Evolutionary conservation across 2,113 vertebrate genomes (phyloP).

Genomic region (Nasalis larvatus): DNA sequence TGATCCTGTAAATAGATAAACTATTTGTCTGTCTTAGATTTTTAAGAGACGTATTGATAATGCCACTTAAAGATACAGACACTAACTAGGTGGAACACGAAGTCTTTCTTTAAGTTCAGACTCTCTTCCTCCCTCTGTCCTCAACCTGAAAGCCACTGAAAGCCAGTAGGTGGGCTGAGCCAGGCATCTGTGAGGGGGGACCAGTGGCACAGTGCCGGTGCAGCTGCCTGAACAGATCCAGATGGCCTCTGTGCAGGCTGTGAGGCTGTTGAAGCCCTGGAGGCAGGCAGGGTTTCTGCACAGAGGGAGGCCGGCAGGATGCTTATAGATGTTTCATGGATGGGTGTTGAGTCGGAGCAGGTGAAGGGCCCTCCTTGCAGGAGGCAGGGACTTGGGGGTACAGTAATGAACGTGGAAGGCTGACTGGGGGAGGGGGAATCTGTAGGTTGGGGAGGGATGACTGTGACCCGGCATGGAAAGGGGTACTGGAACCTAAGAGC

Average conservation of each 20-base stretch:
- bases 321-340: neutral
- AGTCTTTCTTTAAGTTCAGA: neutral
- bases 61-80: neutral
- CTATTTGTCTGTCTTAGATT: neutral
- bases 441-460: neutral
- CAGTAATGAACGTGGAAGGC: neutral
- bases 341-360: neutral
- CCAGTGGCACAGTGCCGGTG: fast-evolving
- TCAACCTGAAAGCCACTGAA: neutral
- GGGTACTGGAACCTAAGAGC: neutral
- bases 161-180: neutral
- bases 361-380: neutral
- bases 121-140: neutral
- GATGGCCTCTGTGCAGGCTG: neutral
- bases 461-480: neutral
- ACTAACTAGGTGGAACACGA: neutral
- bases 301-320: too few relatives aligned
- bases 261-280: neutral
- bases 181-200: neutral
- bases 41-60: neutral
- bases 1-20: neutral
- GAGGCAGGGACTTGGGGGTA: neutral
- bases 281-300: neutral
- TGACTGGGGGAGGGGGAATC: neutral
- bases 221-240: neutral